Percentiles rank a stretch among this genome's conserved stretches.
Evolutionary conservation across 2,797 vertebrate species (phyloP).

Genomic region (Centroberyx gerrardi): DNA sequence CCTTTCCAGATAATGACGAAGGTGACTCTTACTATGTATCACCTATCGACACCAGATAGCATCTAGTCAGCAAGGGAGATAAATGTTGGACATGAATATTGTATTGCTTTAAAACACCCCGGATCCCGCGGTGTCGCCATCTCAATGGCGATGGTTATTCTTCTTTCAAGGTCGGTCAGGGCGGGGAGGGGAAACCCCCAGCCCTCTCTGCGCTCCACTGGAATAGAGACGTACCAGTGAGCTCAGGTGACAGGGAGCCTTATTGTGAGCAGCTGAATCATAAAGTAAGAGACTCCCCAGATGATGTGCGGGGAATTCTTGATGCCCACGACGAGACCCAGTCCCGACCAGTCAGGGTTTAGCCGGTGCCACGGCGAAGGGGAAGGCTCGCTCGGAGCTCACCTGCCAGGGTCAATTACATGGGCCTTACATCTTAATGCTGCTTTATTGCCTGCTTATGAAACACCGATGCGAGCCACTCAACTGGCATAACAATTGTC

Average conservation of each 20-base stretch:
- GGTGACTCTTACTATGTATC: constrained; percentile 64
- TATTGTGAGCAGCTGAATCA: constrained; percentile 19
- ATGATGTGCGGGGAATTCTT: constrained; percentile 21
- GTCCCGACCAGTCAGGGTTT: constrained; percentile 14
- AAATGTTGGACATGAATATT: constrained; percentile 71
- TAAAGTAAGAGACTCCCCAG: constrained; percentile 15
- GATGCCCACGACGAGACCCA: constrained; percentile 15
- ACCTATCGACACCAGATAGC: constrained; percentile 36
- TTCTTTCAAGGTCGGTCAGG: constrained; percentile 52
- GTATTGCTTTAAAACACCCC: constrained; percentile 56
- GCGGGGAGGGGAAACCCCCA: constrained; percentile 26
- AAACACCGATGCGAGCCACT: constrained; percentile 61
- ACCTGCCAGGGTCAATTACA: constrained; percentile 70
- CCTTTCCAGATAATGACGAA: constrained; percentile 73
- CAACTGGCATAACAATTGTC: constrained; percentile 46
- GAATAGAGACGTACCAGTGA: constrained; percentile 31
- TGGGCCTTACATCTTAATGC: constrained; percentile 69
- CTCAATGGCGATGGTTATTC: constrained; percentile 40
- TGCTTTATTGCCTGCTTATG: constrained; percentile 58
- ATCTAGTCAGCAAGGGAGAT: constrained; percentile 64
- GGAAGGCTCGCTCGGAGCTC: constrained; percentile 35
- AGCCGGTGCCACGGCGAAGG: background rate
- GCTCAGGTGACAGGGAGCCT: constrained; percentile 1
- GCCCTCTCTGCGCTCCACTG: background rate
- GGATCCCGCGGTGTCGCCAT: constrained; percentile 11